Evolutionary conservation across 2,888 invertebrate genomes (phyloP), one percentile per base, ranked within the genome.

Genomic region (Allacma fusca): DNA sequence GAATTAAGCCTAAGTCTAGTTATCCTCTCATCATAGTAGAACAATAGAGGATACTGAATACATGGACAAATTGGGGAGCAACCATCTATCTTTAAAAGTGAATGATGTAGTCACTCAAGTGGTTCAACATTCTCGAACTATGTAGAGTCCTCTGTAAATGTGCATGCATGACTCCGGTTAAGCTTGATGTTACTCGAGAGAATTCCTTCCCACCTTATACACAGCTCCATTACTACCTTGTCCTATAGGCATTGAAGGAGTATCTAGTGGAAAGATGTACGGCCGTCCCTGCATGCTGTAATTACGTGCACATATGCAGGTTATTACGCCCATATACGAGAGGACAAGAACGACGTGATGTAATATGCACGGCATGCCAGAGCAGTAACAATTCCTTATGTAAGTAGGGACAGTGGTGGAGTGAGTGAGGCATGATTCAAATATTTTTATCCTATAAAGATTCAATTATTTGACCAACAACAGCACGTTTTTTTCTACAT

Each of bases 41-140:
- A 62, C 62, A 62, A 62, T 62, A 62, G 62, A 26, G 21, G n/a
- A 16, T 57, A 19, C 21, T 57, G 19, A 9, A 23, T 16, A 26
- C 12, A 26, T 16, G 24, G 62, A 62, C 62, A 62, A 62, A 62
- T 62, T 62, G 62, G 24, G 26, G 62, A 62, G 62, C 62, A 62
- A 62, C 62, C 62, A 24, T 50, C 16, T 5, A n/a, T 13, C 50
- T 50, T 50, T 34, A 34, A 34, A 34, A 34, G 34, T 34, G 34
- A 34, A 50, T 50, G 50, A 13, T 19, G 19, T 5, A 50, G 19
- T 50, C 50, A 50, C 50, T 50, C 34, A 34, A 34, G 34, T 34
- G 34, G 34, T 34, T 34, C 50, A 9, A 13, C n/a, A 50, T 50
- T 50, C 50, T 50, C 19, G 2, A 50, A 4, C 19, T 16, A 50